Evolutionary conservation across 2,888 invertebrate species (phyloP).

Genomic region (Amblyjoppa fuscipennis): DNA sequence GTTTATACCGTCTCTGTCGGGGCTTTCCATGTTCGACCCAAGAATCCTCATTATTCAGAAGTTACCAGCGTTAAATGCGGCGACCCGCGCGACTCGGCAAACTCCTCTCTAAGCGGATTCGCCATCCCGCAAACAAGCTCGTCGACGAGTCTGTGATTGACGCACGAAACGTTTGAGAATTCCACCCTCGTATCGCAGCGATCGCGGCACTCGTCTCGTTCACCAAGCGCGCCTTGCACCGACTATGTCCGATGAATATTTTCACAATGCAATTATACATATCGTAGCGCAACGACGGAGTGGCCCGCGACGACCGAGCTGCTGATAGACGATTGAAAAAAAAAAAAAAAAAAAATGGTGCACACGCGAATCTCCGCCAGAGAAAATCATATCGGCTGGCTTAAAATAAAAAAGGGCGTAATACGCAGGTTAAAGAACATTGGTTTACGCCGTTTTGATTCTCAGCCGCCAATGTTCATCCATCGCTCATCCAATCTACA

Average conservation of each 20-base stretch:
- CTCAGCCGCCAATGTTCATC: not conserved
- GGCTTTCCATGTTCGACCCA: conserved; percentile 1
- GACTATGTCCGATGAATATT: conserved; percentile 77
- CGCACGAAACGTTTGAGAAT: conserved; percentile 71
- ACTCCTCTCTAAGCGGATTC: not conserved
- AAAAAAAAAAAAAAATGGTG: not conserved
- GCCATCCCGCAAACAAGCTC: conserved; percentile 47
- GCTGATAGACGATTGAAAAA: conserved; percentile 3
- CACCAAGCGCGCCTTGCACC: conserved; percentile 52
- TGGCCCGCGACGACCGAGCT: conserved; percentile 13
- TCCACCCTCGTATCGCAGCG: conserved; percentile 72
- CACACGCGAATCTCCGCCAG: conserved; percentile 9
- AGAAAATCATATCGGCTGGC: not conserved
- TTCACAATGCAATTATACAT: conserved; percentile 76
- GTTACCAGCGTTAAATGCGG: not conserved
- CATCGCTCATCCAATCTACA: conserved; percentile 29
- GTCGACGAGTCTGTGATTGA: conserved; percentile 68
- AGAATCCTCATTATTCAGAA: conserved; percentile 11
- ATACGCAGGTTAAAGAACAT: not conserved
- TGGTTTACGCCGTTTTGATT: not conserved
- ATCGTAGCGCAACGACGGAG: conserved; percentile 69
- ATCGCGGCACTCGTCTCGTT: conserved; percentile 54
- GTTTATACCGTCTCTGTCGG: conserved; percentile 4
- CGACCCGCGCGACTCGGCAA: conserved; percentile 9
- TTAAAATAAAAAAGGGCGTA: not conserved